Conservation (phyloP, 2,113 vertebrate genomes). For the Isichthys henryi region DNA sequence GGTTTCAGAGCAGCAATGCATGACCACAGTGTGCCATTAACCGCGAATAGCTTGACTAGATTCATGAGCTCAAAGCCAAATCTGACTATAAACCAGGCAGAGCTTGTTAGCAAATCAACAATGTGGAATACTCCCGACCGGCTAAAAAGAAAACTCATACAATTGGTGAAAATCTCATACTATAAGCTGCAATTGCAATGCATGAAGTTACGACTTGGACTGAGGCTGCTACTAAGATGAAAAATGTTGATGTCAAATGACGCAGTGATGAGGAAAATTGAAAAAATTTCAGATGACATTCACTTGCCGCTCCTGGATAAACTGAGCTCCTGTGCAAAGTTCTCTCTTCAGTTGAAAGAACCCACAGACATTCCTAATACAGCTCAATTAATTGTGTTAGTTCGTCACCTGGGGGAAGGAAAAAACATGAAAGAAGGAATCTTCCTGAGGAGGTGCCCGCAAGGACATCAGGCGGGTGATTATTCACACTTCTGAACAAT, state of each 20-base stretch:
- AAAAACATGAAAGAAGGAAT: too few relatives aligned
- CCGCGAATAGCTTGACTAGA: too few relatives aligned
- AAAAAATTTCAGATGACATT: constrained; percentile 19
- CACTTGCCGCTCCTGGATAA: constrained; percentile 11
- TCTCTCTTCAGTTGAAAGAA: constrained; percentile 19
- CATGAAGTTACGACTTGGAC: neutral
- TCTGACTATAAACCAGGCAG: neutral
- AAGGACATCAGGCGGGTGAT: constrained; percentile 21
- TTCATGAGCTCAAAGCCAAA: neutral
- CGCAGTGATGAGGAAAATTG: constrained; percentile 20
- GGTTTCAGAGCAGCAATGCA: constrained; percentile 6
- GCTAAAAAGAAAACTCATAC: constrained; percentile 4
- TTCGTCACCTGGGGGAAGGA: constrained; percentile 17
- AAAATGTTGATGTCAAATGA: constrained; percentile 22
- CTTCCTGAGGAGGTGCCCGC: constrained; percentile 15
- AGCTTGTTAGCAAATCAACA: neutral
- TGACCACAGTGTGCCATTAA: neutral
- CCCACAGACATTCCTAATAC: constrained; percentile 16
- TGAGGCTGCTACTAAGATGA: constrained; percentile 4
- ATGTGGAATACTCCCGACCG: neutral
- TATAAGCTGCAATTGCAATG: neutral
- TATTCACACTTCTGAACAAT: constrained; percentile 18
- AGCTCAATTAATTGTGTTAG: constrained; percentile 19
- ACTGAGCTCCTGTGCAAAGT: constrained; percentile 14
- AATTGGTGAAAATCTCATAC: neutral